phyloP scores from a whole-genome alignment of 2,113 vertebrate species.

The Egretta garzetta region DNA sequence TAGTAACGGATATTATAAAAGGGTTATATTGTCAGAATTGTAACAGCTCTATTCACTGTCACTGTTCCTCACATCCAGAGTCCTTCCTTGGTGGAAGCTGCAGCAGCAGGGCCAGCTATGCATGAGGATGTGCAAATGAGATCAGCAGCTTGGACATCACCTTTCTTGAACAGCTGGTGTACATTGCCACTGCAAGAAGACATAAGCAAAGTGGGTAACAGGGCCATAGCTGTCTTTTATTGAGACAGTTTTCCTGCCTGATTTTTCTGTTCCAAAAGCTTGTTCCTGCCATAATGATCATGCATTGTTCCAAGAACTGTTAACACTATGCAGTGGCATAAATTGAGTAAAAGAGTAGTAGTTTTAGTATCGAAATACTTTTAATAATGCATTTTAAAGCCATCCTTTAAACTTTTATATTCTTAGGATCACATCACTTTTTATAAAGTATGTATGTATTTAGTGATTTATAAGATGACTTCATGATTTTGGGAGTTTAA shows the following conservation, averaged over 20 bases:
- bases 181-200: background rate
- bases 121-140: background rate
- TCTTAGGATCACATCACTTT: background rate
- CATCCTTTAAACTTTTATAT: background rate
- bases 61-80: background rate
- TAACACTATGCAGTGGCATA: background rate
- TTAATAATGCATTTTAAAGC: background rate
- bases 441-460: background rate
- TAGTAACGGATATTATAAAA: background rate
- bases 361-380: background rate
- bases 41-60: background rate
- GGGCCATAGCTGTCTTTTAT: background rate
- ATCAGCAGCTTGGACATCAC: background rate
- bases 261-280: background rate
- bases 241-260: background rate
- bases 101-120: background rate
- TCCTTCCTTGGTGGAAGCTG: background rate
- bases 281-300: background rate
- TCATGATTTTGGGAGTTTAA: background rate
- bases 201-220: background rate
- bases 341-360: background rate
- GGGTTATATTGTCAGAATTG: rapidly evolving
- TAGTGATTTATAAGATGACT: background rate
- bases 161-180: background rate
- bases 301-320: background rate